Evolutionary conservation across 2,888 invertebrate species (phyloP).

Genomic region (Zaprionus lineosus): DNA sequence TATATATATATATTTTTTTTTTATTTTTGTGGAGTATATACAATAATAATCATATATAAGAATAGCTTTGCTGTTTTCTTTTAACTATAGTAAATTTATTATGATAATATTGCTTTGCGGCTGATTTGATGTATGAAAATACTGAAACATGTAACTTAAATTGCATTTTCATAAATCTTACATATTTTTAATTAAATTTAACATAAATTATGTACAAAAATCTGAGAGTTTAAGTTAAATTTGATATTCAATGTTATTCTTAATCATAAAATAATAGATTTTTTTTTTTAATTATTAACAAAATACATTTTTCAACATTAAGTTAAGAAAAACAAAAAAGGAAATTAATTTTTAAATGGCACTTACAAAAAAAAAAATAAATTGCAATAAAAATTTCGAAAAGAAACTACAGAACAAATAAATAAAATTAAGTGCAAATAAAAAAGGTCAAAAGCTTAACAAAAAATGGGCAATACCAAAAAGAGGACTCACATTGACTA

Average conservation of each 20-base stretch:
- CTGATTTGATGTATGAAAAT: slow-evolving; percentile 46
- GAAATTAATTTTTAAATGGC: no score
- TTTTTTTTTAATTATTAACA: slow-evolving; percentile 31
- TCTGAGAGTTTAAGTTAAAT: slow-evolving; percentile 2
- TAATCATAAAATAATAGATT: slow-evolving; percentile 26
- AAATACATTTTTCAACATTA: slow-evolving; percentile 17
- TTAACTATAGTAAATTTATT: slow-evolving; percentile 38
- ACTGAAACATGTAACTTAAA: slow-evolving; percentile 64
- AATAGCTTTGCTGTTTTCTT: slow-evolving; percentile 51
- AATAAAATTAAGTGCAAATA: background rate
- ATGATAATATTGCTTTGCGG: slow-evolving; percentile 64
- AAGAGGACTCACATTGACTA: slow-evolving; percentile 3
- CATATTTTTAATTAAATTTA: slow-evolving; percentile 23
- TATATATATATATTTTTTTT: slow-evolving; percentile 40
- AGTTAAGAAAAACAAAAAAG: slow-evolving; percentile 19
- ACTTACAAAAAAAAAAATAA: slow-evolving; percentile 40
- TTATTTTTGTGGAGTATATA: slow-evolving; percentile 50
- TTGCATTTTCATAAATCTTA: slow-evolving; percentile 15
- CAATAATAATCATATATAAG: slow-evolving; percentile 39
- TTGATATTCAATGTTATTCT: slow-evolving; percentile 20
- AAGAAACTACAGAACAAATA: background rate
- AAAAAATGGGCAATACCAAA: slow-evolving; percentile 25
- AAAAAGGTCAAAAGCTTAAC: slow-evolving; percentile 16
- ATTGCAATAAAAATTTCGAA: slow-evolving; percentile 4
- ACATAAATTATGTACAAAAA: slow-evolving; percentile 61